Evolutionary conservation across 2,888 invertebrate genomes (phyloP), one percentile per base, ranked within the genome.

Genomic region (Hecatera dysodea): DNA sequence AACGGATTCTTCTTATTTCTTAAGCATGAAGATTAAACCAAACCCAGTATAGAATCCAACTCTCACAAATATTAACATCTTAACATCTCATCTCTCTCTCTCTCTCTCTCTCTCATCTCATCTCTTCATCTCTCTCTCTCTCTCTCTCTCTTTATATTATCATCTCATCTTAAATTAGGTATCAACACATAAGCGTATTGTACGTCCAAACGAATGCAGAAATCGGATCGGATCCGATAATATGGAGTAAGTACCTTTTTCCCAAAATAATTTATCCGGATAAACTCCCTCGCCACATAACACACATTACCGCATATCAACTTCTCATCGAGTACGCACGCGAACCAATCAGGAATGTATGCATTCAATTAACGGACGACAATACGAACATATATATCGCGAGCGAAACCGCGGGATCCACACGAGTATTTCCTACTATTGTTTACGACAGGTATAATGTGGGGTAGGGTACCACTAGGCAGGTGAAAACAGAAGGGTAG

Each of bases 291-390:
- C 24, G 3, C 11, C 12, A 56, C 6, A 56, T 65, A 69, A 46
- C 52, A 59, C 19, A 53, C n/a, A 70, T 59, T 59, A 39, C 24
- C 1, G 7, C 39, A 27, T 46, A 50, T 53, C 24, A 22, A 60
- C 44, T 50, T 39, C 48, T 50, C 44, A 24, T 77, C 17, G 63
- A 75, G 69, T 53, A 27, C 39, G 59, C 44, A 50, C 39, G 50
- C 24, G 36, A 33, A 50, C 48, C 59, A 76, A 75, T 74, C 61
- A 66, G 57, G 24, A 67, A 55, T 61, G 62, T 67, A 55, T 66
- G 74, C 66, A 53, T 75, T 84, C 60, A 78, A 82, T 82, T 78
- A 75, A 72, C 57, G 19, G 67, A 66, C 66, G 53, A 60, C 62
- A 75, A 76, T 65, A n/a, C n/a, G n/a, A n/a, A n/a, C n/a, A n/a